Evolutionary conservation across 1,140 invertebrate genomes (phyloP), one percentile per base, ranked within the genome.

Genomic region (Propsilocerus akamusi): DNA sequence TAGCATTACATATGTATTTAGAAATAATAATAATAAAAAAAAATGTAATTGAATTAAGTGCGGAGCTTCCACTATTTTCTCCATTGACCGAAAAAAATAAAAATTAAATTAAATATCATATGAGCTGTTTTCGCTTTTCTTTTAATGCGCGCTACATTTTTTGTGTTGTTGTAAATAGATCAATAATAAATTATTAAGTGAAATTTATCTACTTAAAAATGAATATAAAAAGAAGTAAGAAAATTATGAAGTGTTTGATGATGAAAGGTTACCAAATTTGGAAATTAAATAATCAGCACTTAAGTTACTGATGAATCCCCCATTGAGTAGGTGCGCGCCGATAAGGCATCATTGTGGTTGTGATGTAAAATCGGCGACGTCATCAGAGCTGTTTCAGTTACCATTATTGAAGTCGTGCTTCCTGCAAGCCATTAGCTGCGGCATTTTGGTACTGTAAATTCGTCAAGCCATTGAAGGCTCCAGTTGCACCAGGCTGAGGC

Each of bases 391-490:
- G n/a, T n/a, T 41, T 41, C 34, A 41, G 34, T 41, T 41, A 41
- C 34, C 34, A 51, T 54, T 69, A 76, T 59, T 75, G 73, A 55
- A 76, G 67, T 61, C 74, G 64, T 41, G 74, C 72, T 61, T 75
- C 74, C 58, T 76, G 74, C 50, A 68, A 53, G 11, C 60, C 59
- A 22, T 41, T 71, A 69, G 34, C 34, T 17, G 34, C 34, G 34
- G 72, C 71, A 47, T 72, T 69, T 61, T 74, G 76, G 52, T 81
- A 78, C 5, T 73, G 77, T 41, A 41, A 41, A 20, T 41, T 41
- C 4, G 70, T 75, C 50, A 81, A 68, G 20, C 75, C 75, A 23
- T 73, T 72, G 53, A 77, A 74, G 30, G 70, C 71, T n/a, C 71
- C 57, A 57, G 66, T 62, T 12, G 64, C 54, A 41, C 63, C 69